Evolutionary conservation across 2,888 invertebrate species (phyloP), one percentile per base, ranked within the genome.

Genomic region (Hyposoter dolosus): DNA sequence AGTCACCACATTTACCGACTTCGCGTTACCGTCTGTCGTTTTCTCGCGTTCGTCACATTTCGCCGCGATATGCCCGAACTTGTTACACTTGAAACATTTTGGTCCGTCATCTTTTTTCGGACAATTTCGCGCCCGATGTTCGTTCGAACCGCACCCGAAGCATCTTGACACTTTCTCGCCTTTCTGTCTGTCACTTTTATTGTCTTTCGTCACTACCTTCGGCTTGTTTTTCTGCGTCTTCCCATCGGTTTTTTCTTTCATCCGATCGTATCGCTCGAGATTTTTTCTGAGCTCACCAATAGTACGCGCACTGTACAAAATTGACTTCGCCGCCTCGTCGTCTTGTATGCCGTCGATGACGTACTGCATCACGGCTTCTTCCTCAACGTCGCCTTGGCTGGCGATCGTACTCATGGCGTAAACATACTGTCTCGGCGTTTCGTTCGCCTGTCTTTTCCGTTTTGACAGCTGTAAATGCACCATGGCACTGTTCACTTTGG

Each of bases 371-470:
- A 82, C 28, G 4, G 83, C 83, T 28, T 86, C 82, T 4, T 83
- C 53, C 43, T 88, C 86, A 1, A 88, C 69, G 3, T 82, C 47
- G 0, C 81, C 86, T 43, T 89, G 88, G 17, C 82, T 85, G 0
- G 88, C 90, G 2, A 88, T 85, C 17, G 87, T 83, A 15, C 84
- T 47, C 74, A 89, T 79, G 0, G 86, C 82, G 40, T 88, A 89
- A 12, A 88, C 66, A 32, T 86, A 89, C 40, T 86, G 87, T n/a
- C 88, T 83, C 32, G 87, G 85, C 19, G 83, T 83, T 78, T 84
- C 87, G 28, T 77, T 72, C 12, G 53, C 1, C 47, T 77, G 53
- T 19, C 87, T 78, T 17, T 82, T 88, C 4, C 60, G 72, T 9
- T 60, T 65, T 9, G 47, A 28, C 17, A 90, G 72, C 45, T 84